Evolutionary conservation across 2,113 vertebrate species (phyloP).

Genomic region (Conger conger): DNA sequence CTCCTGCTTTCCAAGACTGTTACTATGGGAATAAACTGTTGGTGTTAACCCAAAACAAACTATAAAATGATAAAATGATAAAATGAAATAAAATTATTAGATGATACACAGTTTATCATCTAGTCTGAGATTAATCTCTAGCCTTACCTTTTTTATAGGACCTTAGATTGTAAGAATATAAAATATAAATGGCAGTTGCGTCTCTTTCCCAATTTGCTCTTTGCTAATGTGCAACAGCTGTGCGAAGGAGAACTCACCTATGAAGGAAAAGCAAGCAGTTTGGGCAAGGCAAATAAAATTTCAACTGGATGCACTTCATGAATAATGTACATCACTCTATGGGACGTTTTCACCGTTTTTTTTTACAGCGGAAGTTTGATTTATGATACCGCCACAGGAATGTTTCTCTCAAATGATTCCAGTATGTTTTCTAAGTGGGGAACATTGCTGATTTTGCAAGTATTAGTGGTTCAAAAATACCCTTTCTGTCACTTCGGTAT

Average conservation of each 20-base stretch:
- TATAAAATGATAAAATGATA: not conserved
- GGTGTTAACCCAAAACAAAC: not conserved
- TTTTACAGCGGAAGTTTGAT: constrained; percentile 50
- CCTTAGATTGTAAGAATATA: not conserved
- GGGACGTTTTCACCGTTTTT: constrained; percentile 27
- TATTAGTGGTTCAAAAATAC: constrained; percentile 55
- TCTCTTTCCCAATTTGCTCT: not conserved
- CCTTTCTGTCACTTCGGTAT: constrained; percentile 31
- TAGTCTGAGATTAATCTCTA: not conserved
- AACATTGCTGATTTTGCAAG: constrained; percentile 55
- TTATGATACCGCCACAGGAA: constrained; percentile 62
- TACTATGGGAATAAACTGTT: not conserved
- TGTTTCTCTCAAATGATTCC: constrained; percentile 64
- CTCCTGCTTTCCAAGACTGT: not conserved
- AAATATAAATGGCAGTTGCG: not conserved
- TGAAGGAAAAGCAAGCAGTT: not conserved
- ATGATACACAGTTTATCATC: not conserved
- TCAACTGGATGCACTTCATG: not conserved
- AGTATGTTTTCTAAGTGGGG: constrained; percentile 57
- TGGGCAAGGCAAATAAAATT: constrained; percentile 2
- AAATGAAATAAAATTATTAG: not conserved
- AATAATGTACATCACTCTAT: constrained; percentile 30
- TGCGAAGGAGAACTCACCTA: not conserved
- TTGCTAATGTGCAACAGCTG: not conserved
- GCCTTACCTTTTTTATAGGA: not conserved